Evolutionary conservation across 2,113 vertebrate species (phyloP).

Genomic region (Zeus faber): DNA sequence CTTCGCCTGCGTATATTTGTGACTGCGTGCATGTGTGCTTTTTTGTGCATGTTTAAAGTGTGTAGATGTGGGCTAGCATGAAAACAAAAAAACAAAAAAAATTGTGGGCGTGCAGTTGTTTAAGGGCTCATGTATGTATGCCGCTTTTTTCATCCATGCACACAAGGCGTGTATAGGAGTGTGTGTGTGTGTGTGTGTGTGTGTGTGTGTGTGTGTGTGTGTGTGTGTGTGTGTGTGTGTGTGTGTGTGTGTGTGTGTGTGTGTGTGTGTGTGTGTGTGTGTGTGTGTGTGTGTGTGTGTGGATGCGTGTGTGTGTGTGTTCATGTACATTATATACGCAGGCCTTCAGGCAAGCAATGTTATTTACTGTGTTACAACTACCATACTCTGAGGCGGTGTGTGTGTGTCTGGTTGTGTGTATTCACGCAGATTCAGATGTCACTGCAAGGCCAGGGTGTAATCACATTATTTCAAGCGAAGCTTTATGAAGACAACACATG

Average conservation of each 20-base stretch:
- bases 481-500: constrained; percentile 50
- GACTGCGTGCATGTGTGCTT: constrained; percentile 9
- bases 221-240: no score
- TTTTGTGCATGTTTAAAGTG: constrained; percentile 20
- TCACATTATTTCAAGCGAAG: constrained; percentile 39
- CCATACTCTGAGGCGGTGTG: constrained; percentile 30
- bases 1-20: background rate
- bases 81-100: constrained; percentile 22
- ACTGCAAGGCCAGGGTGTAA: constrained; percentile 47
- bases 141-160: background rate
- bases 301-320: constrained; percentile 3
- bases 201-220: constrained; percentile 17
- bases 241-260: constrained; percentile 12
- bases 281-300: constrained; percentile 8
- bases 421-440: constrained; percentile 5
- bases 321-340: background rate
- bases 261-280: constrained; percentile 1
- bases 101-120: background rate
- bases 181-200: constrained; percentile 13
- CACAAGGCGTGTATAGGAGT: background rate
- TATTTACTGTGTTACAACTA: constrained; percentile 1
- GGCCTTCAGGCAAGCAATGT: background rate
- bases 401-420: constrained; percentile 6
- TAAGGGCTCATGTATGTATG: background rate
- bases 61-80: constrained; percentile 4